Evolutionary conservation across 2,113 vertebrate genomes (phyloP).

Genomic region (Cephalophus harveyi): DNA sequence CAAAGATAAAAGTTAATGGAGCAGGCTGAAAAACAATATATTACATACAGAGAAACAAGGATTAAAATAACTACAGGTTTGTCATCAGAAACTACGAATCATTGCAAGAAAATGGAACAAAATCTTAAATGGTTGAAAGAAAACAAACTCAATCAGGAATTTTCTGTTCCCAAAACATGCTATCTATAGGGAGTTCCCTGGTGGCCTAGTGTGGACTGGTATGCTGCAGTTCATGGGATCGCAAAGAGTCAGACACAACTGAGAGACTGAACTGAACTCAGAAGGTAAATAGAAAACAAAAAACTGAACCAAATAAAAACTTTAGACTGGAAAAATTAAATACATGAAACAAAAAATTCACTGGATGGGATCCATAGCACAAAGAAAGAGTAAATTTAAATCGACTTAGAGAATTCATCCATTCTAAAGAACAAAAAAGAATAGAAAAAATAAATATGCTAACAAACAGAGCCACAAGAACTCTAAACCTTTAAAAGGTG

Average conservation of each 20-base stretch:
- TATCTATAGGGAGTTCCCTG: background rate
- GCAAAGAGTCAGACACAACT: no score
- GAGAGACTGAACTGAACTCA: background rate
- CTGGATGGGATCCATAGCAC: background rate
- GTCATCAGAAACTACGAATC: background rate
- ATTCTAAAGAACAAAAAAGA: background rate
- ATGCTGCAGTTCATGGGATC: no score
- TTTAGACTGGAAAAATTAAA: background rate
- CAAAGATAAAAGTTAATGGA: background rate
- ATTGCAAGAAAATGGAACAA: background rate
- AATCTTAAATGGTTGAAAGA: background rate
- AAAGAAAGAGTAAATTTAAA: background rate
- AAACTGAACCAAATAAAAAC: background rate
- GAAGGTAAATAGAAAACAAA: background rate
- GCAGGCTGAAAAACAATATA: background rate
- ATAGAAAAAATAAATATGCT: background rate
- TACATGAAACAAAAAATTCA: background rate
- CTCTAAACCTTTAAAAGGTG: background rate
- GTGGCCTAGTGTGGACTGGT: no score
- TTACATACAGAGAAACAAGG: background rate
- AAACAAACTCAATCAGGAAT: background rate
- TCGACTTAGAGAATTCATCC: background rate
- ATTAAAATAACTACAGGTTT: background rate
- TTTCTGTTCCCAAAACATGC: background rate
- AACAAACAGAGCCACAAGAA: background rate